A percentile compares a stretch with the other conserved stretches of the same genome.
Conservation (phyloP, 1,140 invertebrate species). For the Orius insidiosus region DNA sequence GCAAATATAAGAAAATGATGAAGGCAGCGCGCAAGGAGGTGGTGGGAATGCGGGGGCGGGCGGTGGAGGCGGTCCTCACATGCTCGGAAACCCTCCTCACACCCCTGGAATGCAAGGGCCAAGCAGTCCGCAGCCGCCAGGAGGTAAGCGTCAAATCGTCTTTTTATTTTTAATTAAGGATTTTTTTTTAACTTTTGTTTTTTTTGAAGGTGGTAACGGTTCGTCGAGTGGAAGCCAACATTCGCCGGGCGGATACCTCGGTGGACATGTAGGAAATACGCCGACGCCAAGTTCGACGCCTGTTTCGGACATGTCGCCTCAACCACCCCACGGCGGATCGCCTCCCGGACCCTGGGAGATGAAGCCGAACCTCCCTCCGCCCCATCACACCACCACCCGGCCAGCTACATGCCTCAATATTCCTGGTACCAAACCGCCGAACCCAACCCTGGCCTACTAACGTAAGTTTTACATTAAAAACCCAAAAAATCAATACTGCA, state of each 20-base stretch:
- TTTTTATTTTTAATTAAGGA: background rate
- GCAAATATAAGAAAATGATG: constrained; percentile 96
- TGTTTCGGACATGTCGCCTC: constrained; percentile 38
- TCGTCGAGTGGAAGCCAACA: constrained; percentile 23
- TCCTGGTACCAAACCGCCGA: constrained; percentile 49
- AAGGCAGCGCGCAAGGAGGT: constrained; percentile 53
- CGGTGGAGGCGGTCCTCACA: constrained; percentile 29
- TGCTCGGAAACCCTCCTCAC: constrained; percentile 31
- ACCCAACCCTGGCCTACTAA: constrained; percentile 49
- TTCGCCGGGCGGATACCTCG: constrained; percentile 23
- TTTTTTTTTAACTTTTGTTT: background rate
- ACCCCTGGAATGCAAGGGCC: constrained; percentile 26
- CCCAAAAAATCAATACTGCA: background rate
- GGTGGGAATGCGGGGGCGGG: constrained; percentile 26
- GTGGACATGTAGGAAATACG: constrained; percentile 17
- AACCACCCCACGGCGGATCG: constrained; percentile 30
- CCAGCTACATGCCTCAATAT: constrained; percentile 46
- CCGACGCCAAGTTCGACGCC: constrained; percentile 33
- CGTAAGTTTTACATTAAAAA: constrained; percentile 37
- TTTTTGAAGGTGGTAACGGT: constrained; percentile 15
- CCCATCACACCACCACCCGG: constrained; percentile 36
- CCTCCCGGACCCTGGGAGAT: constrained; percentile 47
- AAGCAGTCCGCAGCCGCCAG: constrained; percentile 23
- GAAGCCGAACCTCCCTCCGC: constrained; percentile 37
- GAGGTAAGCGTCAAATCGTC: constrained; percentile 17